Base-by-base conservation (phyloP, 2,888 invertebrate species). In the Eupithecia subumbrata region DNA sequence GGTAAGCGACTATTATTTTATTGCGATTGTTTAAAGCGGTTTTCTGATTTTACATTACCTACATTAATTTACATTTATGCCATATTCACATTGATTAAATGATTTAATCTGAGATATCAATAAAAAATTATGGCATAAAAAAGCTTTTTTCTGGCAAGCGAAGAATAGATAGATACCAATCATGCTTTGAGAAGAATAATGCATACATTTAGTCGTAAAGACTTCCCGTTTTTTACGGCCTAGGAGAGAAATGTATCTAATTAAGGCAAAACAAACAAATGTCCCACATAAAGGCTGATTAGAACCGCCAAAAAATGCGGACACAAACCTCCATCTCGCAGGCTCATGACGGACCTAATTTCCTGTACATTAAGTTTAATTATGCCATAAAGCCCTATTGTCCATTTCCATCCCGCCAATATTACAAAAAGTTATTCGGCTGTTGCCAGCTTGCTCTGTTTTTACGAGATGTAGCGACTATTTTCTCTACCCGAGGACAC, bases 1-100 rank as follows among this genome's bases (percentile, higher is more conserved):
- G 90, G 89, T 90, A 90, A 92, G 86, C 87, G 90, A 84, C 91
- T 88, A 90, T 90, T 90, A 86, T 89, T 81, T 80, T 81, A 87
- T 85, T 85, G 80, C 80, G 82, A 82, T 85, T 85, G 83, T 78
- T 82, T 79, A 78, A 79, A 70, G 79, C 79, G 79, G 71, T 77
- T 66, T 80, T 76, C 69, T 64, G 80, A 76, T 79, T 73, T 76
- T 76, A 40, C 37, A 37, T 67, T 22, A 22, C 22, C 66, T 37
- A 67, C n/a, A 3, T 60, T 25, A 0, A 60, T 67, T 22, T 34
- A 37, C 12, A 67, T 67, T 40, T 0, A 40, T 14, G 25, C 25
- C 60, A 25, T 25, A 60, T 22, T 14, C 14, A 12, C 5, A 25
- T 60, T n/a, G n/a, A n/a, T n/a, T 22, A 43, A 43, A 48, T 56